Base-by-base conservation (phyloP, 2,888 invertebrate genomes). In the Galerucella calmariensis region DNA sequence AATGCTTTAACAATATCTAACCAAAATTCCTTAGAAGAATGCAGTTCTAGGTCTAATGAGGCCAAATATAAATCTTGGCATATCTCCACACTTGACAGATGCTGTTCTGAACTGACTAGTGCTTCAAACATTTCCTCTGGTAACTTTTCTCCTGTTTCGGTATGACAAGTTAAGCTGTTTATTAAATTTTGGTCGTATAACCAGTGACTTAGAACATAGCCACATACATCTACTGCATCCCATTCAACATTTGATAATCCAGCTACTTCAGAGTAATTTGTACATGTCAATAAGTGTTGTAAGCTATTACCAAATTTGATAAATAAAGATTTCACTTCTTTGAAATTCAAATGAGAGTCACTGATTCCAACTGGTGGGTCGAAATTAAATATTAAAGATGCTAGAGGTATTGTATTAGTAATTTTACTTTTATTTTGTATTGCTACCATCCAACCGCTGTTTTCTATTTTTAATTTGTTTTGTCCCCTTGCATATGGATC, bases 181-280 rank as follows among this genome's bases (percentile, higher is more conserved):
- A 87, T 81, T 16, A 81, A 75, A 41, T 75, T 84, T 2, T 89
- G 87, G 81, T 89, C 88, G 80, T 92, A 92, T 9, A 96, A 87
- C 92, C 95, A 96, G 84, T 94, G 93, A 0, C 91, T 90, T 91
- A 98, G 91, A 71, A 98, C 94, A 81, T 95, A 90, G 0, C 95
- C 93, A 76, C 94, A 93, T 0, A 97, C 92, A 84, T 94, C 94
- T 0, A 95, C 93, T 0, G 96, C 95, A 87, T 99, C 99, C 96
- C 97, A 97, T 88, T 98, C 98, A 0, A 98, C 91, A 85, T 95
- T 95, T 0, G 93, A 93, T 27, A 94, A 88, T 0, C 97, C 97
- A 2, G 96, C 92, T 0, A 97, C 91, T 85, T 97, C 96, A 0
- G 94, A 91, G 86, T 95, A 96, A 16, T 93, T 93, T 0, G 94